Percentiles rank a stretch among this genome's conserved stretches.
These are phyloP conservation scores for Thymelicus lineola DNA, from an alignment of 2,888 invertebrate species.

Conservation along the genomic window DNA sequence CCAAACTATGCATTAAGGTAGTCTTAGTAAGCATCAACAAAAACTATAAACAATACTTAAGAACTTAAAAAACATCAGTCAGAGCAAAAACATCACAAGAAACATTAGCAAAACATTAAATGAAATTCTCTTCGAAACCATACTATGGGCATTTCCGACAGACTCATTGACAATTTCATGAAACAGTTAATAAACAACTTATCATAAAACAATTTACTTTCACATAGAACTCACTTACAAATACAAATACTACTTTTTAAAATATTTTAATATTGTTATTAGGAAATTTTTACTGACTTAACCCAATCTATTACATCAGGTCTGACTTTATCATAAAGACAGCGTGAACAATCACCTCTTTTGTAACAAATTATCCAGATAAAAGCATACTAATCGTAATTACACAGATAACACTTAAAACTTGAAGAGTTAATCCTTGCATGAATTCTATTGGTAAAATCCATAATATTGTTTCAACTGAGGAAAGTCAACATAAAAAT, in stretches of 20 bases:
- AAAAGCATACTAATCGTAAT: constrained; percentile 1
- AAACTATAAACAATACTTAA: too few relatives aligned
- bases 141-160: too few relatives aligned
- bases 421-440: not conserved
- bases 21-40: too few relatives aligned
- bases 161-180: too few relatives aligned
- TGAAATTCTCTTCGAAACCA: too few relatives aligned
- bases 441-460: not conserved
- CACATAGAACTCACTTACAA: not conserved
- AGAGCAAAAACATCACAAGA: too few relatives aligned
- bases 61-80: too few relatives aligned
- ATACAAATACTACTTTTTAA: not conserved
- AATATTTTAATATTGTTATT: not conserved
- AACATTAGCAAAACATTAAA: too few relatives aligned
- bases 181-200: too few relatives aligned
- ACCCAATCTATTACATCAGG: not conserved
- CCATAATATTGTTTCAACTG: not conserved
- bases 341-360: constrained; percentile 2
- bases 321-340: not conserved
- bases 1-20: too few relatives aligned
- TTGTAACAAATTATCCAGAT: constrained; percentile 20
- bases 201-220: not conserved
- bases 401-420: constrained; percentile 5
- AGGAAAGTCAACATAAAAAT: not conserved
- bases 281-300: not conserved